Evolutionary conservation across 2,797 vertebrate genomes (phyloP).

Genomic region (Austrolebias charrua): DNA sequence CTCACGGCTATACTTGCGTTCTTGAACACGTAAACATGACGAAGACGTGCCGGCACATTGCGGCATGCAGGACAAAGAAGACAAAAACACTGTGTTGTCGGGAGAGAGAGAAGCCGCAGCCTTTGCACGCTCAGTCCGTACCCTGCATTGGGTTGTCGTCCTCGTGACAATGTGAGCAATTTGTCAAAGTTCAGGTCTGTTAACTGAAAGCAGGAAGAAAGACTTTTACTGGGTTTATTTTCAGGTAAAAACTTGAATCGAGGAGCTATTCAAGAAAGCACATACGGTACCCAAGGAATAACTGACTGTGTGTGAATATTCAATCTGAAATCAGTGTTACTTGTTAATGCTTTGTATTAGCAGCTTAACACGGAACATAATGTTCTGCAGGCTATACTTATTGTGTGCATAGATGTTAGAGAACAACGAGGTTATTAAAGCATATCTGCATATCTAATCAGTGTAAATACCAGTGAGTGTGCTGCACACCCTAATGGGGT

Average conservation of each 20-base stretch:
- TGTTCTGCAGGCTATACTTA: constrained; percentile 15
- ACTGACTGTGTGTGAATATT: constrained; percentile 30
- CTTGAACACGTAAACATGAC: too few relatives aligned
- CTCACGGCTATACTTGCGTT: too few relatives aligned
- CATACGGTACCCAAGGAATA: constrained; percentile 9
- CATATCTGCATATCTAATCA: constrained; percentile 41
- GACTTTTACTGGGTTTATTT: constrained; percentile 12
- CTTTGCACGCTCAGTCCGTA: too few relatives aligned
- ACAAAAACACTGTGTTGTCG: too few relatives aligned
- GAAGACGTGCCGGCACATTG: too few relatives aligned
- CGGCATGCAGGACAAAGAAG: too few relatives aligned
- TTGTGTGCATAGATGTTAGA: constrained; percentile 21
- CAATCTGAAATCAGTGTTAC: constrained; percentile 13
- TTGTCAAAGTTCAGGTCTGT: constrained; percentile 51
- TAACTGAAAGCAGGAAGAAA: constrained; percentile 45
- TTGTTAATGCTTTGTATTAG: constrained; percentile 22
- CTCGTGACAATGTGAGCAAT: constrained; percentile 16
- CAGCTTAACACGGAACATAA: constrained; percentile 30
- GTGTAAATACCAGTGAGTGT: constrained; percentile 36
- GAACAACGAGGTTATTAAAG: constrained; percentile 24
- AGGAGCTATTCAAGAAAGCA: constrained; percentile 42
- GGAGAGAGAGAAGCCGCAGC: too few relatives aligned
- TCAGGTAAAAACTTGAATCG: constrained; percentile 60
- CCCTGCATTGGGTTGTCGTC: too few relatives aligned
- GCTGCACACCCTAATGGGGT: constrained; percentile 14